These are phyloP conservation scores for Notothenia rossii DNA, from an alignment of 2,113 vertebrate species.

Conservation along the genomic window DNA sequence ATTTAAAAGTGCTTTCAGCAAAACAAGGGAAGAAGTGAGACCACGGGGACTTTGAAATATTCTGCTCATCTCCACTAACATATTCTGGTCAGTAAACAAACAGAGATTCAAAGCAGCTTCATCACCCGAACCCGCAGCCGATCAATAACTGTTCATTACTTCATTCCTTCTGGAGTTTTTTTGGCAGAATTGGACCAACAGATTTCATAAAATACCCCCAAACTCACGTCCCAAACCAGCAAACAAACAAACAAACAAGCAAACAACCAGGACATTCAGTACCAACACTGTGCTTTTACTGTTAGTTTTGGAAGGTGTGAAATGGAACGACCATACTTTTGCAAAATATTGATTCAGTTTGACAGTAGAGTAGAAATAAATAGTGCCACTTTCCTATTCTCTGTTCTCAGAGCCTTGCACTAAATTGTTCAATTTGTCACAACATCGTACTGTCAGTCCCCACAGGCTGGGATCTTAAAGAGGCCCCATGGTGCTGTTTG, in stretches of 20 bases:
- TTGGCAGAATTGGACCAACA: background rate
- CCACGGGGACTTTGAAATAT: no score
- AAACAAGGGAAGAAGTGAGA: background rate
- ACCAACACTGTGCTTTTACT: background rate
- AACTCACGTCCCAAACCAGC: background rate
- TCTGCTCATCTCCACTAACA: background rate
- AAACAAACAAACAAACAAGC: background rate
- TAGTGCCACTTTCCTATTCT: background rate
- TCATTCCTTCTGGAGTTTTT: background rate
- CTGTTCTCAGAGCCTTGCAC: background rate
- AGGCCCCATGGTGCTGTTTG: no score
- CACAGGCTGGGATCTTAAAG: background rate
- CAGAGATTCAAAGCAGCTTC: slow-evolving; percentile 4
- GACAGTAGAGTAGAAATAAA: slow-evolving; percentile 1
- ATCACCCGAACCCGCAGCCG: background rate
- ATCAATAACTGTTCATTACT: slow-evolving; percentile 16
- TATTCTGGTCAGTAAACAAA: slow-evolving; percentile 16
- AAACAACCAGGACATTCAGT: background rate
- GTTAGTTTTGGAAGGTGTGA: background rate
- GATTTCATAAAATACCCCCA: slow-evolving; percentile 1
- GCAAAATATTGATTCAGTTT: background rate
- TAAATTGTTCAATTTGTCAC: background rate
- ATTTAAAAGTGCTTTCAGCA: slow-evolving; percentile 27
- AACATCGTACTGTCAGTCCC: background rate
- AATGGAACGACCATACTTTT: background rate